Evolutionary conservation across 1,140 invertebrate species (phyloP).

Genomic region (Pogonomyrmex californicus): DNA sequence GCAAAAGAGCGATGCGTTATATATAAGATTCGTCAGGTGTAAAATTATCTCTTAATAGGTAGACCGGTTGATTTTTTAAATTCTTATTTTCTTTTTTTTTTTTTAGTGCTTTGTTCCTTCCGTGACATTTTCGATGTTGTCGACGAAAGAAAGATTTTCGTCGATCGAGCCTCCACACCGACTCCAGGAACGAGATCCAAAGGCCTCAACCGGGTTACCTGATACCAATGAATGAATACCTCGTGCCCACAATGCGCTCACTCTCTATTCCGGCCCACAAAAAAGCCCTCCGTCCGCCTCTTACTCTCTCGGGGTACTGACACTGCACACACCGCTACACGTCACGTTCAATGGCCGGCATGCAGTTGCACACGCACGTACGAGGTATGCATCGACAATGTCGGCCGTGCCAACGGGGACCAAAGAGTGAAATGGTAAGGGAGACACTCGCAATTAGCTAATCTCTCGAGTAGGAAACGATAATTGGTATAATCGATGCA

Average conservation of each 20-base stretch:
- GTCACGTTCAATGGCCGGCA: conserved; percentile 75
- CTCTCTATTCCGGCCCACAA: conserved; percentile 38
- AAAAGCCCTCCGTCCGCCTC: conserved; percentile 52
- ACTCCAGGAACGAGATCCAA: conserved; percentile 54
- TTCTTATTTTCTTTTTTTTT: conserved; percentile 56
- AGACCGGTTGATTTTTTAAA: conserved; percentile 80
- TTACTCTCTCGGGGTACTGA: conserved; percentile 51
- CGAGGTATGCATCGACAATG: conserved; percentile 52
- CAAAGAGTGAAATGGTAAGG: conserved; percentile 53
- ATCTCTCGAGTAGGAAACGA: conserved; percentile 81
- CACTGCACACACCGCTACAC: conserved; percentile 64
- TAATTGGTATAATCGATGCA: conserved; percentile 84
- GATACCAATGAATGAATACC: conserved; percentile 82
- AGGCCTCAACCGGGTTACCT: conserved; percentile 74
- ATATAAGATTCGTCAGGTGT: conserved; percentile 43
- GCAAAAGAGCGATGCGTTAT: conserved; percentile 33
- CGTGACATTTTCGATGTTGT: conserved; percentile 52
- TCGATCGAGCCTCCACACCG: conserved; percentile 49
- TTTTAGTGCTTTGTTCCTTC: conserved; percentile 63
- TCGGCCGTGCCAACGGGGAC: conserved; percentile 33
- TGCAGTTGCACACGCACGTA: conserved; percentile 63
- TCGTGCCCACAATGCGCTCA: conserved; percentile 73
- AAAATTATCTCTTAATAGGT: conserved; percentile 71
- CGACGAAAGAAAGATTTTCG: conserved; percentile 65
- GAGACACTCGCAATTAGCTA: conserved; percentile 80